These are phyloP conservation scores for Micropterix aruncella DNA, from an alignment of 2,888 invertebrate genomes.

Conservation along the genomic window DNA sequence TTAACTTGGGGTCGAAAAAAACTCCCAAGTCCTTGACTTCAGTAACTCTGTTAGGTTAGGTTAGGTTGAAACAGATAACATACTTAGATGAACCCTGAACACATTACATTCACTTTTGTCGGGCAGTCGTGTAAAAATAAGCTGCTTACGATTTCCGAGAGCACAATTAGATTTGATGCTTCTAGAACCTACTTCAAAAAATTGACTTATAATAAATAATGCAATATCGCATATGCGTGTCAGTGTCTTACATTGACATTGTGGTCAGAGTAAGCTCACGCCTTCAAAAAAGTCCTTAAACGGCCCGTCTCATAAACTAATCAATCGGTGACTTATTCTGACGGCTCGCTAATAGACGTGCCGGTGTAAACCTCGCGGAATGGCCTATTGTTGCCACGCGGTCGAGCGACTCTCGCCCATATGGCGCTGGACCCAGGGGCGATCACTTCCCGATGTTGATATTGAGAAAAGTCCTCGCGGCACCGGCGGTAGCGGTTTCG, in stretches of 20 bases:
- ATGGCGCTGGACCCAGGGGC: slow-evolving; percentile 7
- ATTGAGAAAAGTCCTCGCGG: slow-evolving; percentile 1
- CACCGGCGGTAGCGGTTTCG: not conserved
- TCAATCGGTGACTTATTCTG: slow-evolving; percentile 21
- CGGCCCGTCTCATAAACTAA: slow-evolving; percentile 24
- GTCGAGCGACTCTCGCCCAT: not conserved
- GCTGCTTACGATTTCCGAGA: no score
- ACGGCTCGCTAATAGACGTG: slow-evolving; percentile 18
- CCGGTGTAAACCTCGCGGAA: slow-evolving; percentile 4
- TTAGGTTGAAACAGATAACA: no score
- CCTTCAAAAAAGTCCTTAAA: slow-evolving; percentile 13
- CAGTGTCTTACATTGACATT: slow-evolving; percentile 1
- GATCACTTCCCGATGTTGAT: slow-evolving; percentile 9
- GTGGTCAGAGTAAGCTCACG: slow-evolving; percentile 10
- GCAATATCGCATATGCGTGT: slow-evolving; percentile 1
- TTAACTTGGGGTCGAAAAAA: no score
- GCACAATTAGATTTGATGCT: no score
- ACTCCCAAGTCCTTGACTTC: no score
- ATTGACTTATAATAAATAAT: no score
- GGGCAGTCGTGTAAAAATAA: no score
- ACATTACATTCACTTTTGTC: no score
- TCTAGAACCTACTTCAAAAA: no score
- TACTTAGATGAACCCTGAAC: no score
- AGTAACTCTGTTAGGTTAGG: no score
- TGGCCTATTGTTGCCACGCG: slow-evolving; percentile 4